These are phyloP conservation scores for Gallinago media DNA, from an alignment of 2,113 vertebrate species.

Conservation along the genomic window DNA sequence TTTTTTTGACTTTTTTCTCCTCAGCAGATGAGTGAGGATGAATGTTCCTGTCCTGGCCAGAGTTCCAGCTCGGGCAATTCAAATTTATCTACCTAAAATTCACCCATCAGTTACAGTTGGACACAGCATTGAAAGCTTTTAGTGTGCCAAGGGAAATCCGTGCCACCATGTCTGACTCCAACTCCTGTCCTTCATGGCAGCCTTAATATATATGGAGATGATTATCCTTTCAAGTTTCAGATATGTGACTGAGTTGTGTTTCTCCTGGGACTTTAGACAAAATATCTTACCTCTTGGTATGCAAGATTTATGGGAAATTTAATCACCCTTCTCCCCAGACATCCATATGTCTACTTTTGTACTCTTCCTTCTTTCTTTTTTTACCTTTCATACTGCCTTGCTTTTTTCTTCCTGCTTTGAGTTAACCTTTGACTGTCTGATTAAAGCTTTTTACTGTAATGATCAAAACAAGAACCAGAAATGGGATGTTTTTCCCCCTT, in stretches of 20 bases:
- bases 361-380: conserved; percentile 45
- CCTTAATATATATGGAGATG: conserved; percentile 32
- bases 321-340: conserved; percentile 46
- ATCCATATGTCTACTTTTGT: conserved; percentile 44
- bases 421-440: conserved; percentile 31
- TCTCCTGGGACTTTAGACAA: conserved; percentile 39
- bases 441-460: neutral
- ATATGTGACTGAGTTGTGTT: conserved; percentile 32
- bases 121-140: neutral
- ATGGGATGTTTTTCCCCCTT: neutral
- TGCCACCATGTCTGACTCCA: conserved; percentile 7
- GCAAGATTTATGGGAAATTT: conserved; percentile 51
- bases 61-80: neutral
- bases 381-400: neutral
- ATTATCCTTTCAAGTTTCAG: conserved; percentile 44
- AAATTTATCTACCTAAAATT: conserved; percentile 15
- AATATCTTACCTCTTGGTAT: conserved; percentile 55
- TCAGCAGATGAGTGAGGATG: neutral
- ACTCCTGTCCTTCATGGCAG: conserved; percentile 50
- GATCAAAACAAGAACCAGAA: neutral
- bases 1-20: neutral
- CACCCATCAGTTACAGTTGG: neutral
- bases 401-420: neutral
- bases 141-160: conserved; percentile 20
- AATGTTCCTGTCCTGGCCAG: neutral